Base-by-base conservation (phyloP, 1,140 invertebrate genomes). In the Procambarus clarkii region DNA sequence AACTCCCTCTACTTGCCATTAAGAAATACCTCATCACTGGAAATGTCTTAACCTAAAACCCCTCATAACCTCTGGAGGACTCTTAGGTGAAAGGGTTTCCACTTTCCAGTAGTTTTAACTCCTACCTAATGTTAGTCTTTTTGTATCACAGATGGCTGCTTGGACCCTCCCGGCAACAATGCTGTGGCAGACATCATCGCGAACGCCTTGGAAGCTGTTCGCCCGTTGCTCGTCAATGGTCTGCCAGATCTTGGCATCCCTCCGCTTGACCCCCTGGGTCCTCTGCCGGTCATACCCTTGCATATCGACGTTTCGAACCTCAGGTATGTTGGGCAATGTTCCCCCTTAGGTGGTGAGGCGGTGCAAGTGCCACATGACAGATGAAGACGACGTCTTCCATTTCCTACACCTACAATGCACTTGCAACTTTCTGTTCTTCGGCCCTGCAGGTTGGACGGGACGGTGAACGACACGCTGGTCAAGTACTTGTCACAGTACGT, bases 181-280 rank as follows among this genome's bases (percentile, higher is more conserved):
- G 34, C 34, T 9, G 21, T 93, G n/a, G 92, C 92, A 7, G 54
- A 85, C 24, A 34, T 91, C 21, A 83, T 93, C 48, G 92, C 74
- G 15, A 44, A 78, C 2, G 92, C 71, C 7, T 13, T 93, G 69
- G 89, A 93, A 24, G 76, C 85, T 9, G 71, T 76, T 11, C 84
- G 92, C 0, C 81, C 92, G 15, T 45, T 87, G 45, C 50, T 93
- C 3, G 18, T 7, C 15, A 79, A 18, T 11, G 92, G 92, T 34
- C 69, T 91, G 8, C 92, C 92, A 21, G 48, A 21, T 2, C 80
- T 93, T 13, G 89, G 92, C 1, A 84, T 93, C 50, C 92, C 92
- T 7, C 92, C 89, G 11, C 86, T 93, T 1, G 92, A 93, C 54
- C 92, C 92, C 54, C 21, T 93, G 0, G 92, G 92, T 8, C 92